Conservation (phyloP, 1,140 invertebrate genomes). For the Bombus confusus region DNA sequence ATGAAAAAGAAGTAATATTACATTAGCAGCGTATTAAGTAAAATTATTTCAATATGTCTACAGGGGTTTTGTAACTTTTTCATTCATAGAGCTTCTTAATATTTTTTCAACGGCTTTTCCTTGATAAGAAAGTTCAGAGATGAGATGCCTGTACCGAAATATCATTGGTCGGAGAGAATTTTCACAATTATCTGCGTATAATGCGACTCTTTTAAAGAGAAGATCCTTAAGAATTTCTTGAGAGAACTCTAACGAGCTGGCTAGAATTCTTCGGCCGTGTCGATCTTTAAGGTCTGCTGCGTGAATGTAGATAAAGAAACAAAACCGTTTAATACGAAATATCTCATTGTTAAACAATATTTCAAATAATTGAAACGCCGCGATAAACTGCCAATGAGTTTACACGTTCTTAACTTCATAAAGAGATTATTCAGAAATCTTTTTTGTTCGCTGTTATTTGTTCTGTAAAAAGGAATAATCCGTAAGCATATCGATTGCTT, state of each 20-base stretch:
- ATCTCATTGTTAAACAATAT: not conserved
- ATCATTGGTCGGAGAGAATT: conserved; percentile 30
- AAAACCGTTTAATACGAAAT: too few species aligned
- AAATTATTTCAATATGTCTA: not conserved
- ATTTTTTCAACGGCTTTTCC: not conserved
- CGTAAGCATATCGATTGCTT: conserved; percentile 8
- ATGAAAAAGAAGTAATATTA: not conserved
- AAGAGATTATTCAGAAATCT: not conserved
- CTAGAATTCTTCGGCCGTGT: not conserved
- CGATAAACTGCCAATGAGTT: not conserved
- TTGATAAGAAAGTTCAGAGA: not conserved
- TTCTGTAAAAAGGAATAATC: not conserved
- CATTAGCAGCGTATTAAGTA: not conserved
- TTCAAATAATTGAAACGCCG: not conserved
- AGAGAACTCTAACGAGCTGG: conserved; percentile 25
- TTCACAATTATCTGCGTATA: conserved; percentile 33
- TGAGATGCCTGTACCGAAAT: conserved; percentile 2
- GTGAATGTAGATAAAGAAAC: conserved; percentile 8
- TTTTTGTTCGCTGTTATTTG: not conserved
- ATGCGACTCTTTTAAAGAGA: conserved; percentile 20
- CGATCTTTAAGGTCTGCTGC: not conserved
- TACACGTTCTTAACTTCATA: not conserved
- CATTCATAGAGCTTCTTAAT: not conserved
- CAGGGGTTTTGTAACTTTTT: not conserved
- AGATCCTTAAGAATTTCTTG: conserved; percentile 30